phyloP scores from a whole-genome alignment of 2,113 vertebrate genomes.

The Mystacornis crossleyi region DNA sequence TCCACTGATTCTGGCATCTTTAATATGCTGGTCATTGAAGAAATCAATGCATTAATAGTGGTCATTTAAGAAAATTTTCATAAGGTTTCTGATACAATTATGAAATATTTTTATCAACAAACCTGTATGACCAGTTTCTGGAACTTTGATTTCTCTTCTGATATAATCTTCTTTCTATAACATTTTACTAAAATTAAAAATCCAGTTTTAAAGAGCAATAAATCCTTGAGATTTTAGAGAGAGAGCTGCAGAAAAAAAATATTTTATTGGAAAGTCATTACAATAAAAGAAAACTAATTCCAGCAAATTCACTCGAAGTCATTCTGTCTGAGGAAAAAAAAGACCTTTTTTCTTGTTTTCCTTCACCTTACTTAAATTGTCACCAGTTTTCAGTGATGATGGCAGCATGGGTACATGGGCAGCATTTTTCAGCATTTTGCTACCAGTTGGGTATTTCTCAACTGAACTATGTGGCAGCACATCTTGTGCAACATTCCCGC shows the following conservation, averaged over 20 bases:
- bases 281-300: not conserved
- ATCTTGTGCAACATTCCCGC: not conserved
- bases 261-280: not conserved
- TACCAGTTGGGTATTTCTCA: not conserved
- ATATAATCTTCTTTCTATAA: not conserved
- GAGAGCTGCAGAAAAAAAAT: not conserved
- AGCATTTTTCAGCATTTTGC: not conserved
- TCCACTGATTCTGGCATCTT: not conserved
- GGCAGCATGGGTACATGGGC: not conserved
- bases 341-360: not conserved
- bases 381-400: not conserved
- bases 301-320: not conserved
- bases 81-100: not conserved
- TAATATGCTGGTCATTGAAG: not conserved
- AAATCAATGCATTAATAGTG: not conserved
- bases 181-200: not conserved
- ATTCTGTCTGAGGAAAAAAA: not conserved
- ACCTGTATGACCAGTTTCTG: not conserved
- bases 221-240: not conserved
- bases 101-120: not conserved
- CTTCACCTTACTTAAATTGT: not conserved
- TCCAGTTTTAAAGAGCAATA: not conserved
- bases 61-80: not conserved
- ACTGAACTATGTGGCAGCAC: not conserved
- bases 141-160: not conserved